Conservation (phyloP, 2,113 vertebrate species). For the Gulo gulo region DNA sequence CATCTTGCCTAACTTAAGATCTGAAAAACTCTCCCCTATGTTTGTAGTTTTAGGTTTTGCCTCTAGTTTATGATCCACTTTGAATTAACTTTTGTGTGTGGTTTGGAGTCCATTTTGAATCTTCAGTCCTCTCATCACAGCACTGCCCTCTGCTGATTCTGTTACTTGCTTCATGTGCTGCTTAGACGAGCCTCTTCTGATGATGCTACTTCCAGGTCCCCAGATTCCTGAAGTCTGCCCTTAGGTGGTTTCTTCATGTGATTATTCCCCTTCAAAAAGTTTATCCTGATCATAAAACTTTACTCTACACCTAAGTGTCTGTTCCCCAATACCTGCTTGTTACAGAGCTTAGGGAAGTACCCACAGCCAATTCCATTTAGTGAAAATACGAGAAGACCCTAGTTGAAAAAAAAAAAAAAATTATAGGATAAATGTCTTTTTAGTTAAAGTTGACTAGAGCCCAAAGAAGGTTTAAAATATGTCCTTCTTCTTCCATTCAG, state of each 20-base stretch:
- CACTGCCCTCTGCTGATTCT: not conserved
- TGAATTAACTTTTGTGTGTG: not conserved
- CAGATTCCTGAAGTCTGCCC: not conserved
- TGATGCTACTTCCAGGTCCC: not conserved
- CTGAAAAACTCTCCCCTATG: not conserved
- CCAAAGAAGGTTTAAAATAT: not conserved
- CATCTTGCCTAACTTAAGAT: not conserved
- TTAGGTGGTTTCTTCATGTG: not conserved
- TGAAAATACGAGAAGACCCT: not conserved
- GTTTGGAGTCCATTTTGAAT: not conserved
- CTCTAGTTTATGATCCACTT: not conserved
- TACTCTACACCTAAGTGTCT: not conserved
- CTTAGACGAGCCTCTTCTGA: not conserved
- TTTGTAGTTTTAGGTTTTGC: not conserved
- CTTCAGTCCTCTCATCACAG: not conserved
- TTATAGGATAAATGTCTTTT: not conserved
- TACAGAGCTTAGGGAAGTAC: not conserved
- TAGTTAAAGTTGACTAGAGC: not conserved
- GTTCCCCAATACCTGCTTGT: not conserved
- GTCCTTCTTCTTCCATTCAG: not conserved
- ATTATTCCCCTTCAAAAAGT: not conserved
- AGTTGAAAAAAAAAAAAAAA: not conserved
- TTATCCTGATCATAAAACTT: not conserved
- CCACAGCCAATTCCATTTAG: not conserved
- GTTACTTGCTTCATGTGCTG: not conserved